Evolutionary conservation across 2,888 invertebrate genomes (phyloP).

Genomic region (Dinocampus coccinellae): DNA sequence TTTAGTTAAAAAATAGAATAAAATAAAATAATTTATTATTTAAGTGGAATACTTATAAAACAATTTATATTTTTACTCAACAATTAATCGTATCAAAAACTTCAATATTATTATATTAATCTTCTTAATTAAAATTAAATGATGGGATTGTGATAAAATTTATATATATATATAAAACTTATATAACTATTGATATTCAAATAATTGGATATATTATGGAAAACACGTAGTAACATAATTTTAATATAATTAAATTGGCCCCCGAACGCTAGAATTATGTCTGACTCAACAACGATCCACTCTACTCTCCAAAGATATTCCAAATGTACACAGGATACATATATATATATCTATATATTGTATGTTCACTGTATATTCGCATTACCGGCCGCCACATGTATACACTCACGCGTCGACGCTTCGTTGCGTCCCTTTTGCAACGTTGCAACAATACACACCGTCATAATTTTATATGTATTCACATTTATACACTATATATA

Average conservation of each 20-base stretch:
- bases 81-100: background rate
- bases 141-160: background rate
- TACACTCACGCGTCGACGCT: background rate
- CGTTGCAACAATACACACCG: background rate
- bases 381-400: background rate
- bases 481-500: background rate
- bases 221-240: background rate
- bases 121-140: background rate
- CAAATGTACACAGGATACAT: background rate
- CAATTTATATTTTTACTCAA: background rate
- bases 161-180: background rate
- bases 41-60: background rate
- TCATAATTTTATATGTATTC: background rate
- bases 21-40: background rate
- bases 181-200: background rate
- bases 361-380: no score
- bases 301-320: background rate
- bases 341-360: background rate
- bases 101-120: background rate
- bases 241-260: background rate
- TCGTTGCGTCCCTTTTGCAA: background rate
- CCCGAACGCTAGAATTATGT: background rate
- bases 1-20: background rate
- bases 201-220: background rate
- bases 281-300: conserved; percentile 1